Conservation (phyloP, 2,888 invertebrate species). For the Oscheius sp. region DNA sequence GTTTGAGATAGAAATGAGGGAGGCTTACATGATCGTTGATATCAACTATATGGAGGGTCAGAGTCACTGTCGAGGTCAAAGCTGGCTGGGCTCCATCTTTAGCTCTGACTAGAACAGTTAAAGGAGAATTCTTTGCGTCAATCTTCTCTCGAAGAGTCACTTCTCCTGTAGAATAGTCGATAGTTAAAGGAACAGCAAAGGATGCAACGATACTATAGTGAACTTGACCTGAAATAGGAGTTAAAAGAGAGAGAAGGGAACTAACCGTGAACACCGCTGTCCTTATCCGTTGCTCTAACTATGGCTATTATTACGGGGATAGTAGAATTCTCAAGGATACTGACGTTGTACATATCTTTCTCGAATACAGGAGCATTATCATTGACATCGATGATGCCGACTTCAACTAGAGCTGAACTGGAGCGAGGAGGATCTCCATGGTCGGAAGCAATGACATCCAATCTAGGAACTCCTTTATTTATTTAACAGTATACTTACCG, state of each 20-base stretch:
- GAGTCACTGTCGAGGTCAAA: conserved; percentile 89
- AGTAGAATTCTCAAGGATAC: conserved; percentile 83
- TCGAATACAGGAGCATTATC: conserved; percentile 68
- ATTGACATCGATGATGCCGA: conserved; percentile 66
- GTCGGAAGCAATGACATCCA: conserved; percentile 69
- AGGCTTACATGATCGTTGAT: conserved; percentile 84
- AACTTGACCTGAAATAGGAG: conserved; percentile 73
- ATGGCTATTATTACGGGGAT: conserved; percentile 85
- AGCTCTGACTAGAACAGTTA: conserved; percentile 85
- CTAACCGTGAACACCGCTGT: conserved; percentile 90
- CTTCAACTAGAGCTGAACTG: conserved; percentile 61
- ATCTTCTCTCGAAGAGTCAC: conserved; percentile 57
- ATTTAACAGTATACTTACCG: conserved; percentile 4
- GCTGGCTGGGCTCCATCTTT: conserved; percentile 95
- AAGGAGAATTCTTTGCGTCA: conserved; percentile 58
- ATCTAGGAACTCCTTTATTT: conserved; percentile 21
- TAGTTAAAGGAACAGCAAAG: conserved; percentile 83
- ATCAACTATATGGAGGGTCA: conserved; percentile 90
- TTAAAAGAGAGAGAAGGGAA: too few species aligned
- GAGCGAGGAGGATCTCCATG: conserved; percentile 56
- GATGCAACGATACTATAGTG: conserved; percentile 94
- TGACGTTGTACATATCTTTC: conserved; percentile 56
- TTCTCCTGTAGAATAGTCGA: conserved; percentile 91
- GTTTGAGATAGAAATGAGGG: too few species aligned
- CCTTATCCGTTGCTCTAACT: conserved; percentile 83